Evolutionary conservation across 2,797 vertebrate genomes (phyloP), one percentile per base, ranked within the genome.

Genomic region (Choloepus didactylus): DNA sequence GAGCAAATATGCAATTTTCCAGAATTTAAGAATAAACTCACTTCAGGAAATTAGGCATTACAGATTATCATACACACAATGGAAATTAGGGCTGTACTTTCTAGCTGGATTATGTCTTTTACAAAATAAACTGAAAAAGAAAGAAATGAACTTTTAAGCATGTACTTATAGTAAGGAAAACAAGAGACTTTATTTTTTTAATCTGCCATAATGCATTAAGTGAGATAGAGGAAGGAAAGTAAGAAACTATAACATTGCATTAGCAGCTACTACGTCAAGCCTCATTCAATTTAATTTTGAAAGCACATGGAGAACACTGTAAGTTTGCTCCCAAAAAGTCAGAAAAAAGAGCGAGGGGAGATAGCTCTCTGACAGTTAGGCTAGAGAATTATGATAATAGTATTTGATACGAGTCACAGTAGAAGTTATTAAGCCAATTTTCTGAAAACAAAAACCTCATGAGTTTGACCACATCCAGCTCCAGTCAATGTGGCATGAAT

Each of bases 1-100:
- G 25, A 76, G 3, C 12, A 96, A 81, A 77, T 81, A 79, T 56
- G 46, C 66, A 91, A 46, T 2, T 23, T 69, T 91, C 67, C 86
- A 64, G 5, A 93, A 89, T 75, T 51, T 88, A 49, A 93, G 66
- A 23, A 14, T 79, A 81, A 84, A 35, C 4, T 81, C 29, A 70
- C 4, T 9, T 11, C 15, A 80, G 41, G 60, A 80, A 91, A 91
- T 14, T 44, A 66, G 41, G 7, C 7, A 11, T 64, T 67, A 59
- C 19, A 76, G 6, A 84, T 64, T 67, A 75, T 87, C 16, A 44
- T 25, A 38, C 18, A 76, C 41, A n/a, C 44, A 44, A 19, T 60
- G 67, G 38, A 93, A 11, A 23, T 62, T 29, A 67, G 15, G 6
- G 7, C 0, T 88, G 0, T 38, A 79, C 23, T 91, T 87, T 75